Evolutionary conservation across 2,888 invertebrate species (phyloP), one percentile per base, ranked within the genome.

Genomic region (Neoaliturus tenellus): DNA sequence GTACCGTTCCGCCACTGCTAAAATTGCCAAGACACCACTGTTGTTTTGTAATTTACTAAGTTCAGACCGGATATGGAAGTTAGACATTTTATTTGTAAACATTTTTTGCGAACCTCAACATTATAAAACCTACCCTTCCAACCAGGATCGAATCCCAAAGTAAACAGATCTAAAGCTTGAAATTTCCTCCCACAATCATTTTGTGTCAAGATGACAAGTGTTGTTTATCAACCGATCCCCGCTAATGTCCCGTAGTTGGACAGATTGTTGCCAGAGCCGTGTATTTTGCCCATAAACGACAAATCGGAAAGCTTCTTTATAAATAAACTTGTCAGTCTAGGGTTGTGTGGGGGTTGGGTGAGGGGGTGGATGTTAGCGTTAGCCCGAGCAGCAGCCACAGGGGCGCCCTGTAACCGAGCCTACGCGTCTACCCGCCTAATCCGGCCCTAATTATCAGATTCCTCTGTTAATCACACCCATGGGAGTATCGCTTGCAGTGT

Each of bases 281-380:
- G n/a, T 51, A 51, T 25, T 75, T 75, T 48, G 51, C 75, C 73
- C 28, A 48, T 75, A 48, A 75, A 75, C 75, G 75, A 48, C 75
- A 75, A 44, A 25, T 28, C 20, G 75, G 6, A 41, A 75, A 75
- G 75, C 31, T 23, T n/a, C 25, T 75, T 75, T 48, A 25, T 48
- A 75, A 75, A 75, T 75, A 75, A 75, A 75, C 75, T 75, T 51
- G 75, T 75, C 75, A 75, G 31, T 55, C 55, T 1, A 5, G 20
- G 8, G 23, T 20, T 23, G 44, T 3, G 44, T 12, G 44, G 44
- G 51, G 51, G 20, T 3, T 20, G 20, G 51, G 51, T 20, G 51
- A 6, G 51, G 51, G 51, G 20, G 20, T 20, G 51, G 51, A 51
- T 44, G 44, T 44, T 44, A 2, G 8, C n/a, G n/a, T n/a, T n/a